Evolutionary conservation across 2,113 vertebrate species (phyloP).

Genomic region (Calidris pugnax): DNA sequence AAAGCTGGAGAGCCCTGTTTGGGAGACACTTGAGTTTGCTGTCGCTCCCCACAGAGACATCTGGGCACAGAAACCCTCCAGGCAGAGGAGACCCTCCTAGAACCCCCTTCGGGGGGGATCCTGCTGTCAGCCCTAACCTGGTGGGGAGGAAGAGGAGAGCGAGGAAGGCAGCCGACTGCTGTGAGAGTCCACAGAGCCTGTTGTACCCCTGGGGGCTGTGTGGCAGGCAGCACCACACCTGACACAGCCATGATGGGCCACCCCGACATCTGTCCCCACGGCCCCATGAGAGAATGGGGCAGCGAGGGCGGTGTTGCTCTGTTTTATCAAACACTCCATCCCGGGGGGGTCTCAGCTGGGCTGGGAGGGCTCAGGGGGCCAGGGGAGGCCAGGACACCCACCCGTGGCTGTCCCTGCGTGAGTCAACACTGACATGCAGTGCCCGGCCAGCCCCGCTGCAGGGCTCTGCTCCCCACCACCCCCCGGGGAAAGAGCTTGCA

Average conservation of each 20-base stretch:
- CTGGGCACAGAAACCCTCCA: background rate
- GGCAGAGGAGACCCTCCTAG: background rate
- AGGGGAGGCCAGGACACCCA: background rate
- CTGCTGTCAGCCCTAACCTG: background rate
- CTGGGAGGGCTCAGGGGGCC: accelerated
- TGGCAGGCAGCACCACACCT: background rate
- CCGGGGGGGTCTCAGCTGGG: too few relatives aligned
- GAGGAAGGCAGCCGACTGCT: background rate
- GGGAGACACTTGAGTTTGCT: background rate
- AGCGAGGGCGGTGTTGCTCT: accelerated
- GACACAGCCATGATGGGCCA: background rate
- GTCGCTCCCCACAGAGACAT: background rate
- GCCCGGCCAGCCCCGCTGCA: background rate
- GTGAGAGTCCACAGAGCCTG: background rate
- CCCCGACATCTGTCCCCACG: background rate
- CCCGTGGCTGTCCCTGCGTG: background rate
- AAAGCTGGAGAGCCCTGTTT: accelerated
- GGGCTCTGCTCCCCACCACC: accelerated
- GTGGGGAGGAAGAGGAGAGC: background rate
- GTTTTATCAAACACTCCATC: accelerated
- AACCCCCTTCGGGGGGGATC: too few relatives aligned
- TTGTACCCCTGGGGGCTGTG: background rate
- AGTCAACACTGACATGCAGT: background rate
- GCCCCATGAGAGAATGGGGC: accelerated
- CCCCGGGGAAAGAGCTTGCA: background rate